Percentiles rank a stretch among this genome's conserved stretches.
phyloP scores from a whole-genome alignment of 2,888 invertebrate genomes.

The Gymnoscelis rufifasciata region DNA sequence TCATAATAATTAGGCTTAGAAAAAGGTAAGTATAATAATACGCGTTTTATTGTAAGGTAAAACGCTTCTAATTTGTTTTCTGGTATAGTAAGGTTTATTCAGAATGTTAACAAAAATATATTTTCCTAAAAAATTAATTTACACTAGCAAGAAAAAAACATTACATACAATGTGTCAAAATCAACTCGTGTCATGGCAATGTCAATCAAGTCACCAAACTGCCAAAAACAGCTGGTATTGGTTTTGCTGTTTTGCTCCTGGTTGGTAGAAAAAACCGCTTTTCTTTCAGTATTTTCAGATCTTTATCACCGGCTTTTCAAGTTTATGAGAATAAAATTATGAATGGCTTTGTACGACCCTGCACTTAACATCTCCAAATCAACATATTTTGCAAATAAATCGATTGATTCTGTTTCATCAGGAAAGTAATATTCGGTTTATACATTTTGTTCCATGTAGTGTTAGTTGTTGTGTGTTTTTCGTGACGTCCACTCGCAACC shows the following conservation, averaged over 20 bases:
- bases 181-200: too few relatives aligned
- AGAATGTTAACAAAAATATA: too few relatives aligned
- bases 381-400: slow-evolving; percentile 12
- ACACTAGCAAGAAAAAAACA: too few relatives aligned
- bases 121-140: too few relatives aligned
- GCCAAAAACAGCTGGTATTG: background rate
- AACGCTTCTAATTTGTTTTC: too few relatives aligned
- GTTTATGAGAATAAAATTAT: background rate
- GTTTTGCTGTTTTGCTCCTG: too few relatives aligned
- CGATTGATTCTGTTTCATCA: slow-evolving; percentile 30
- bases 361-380: background rate
- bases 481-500: slow-evolving; percentile 29
- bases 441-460: slow-evolving; percentile 35
- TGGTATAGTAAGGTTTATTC: too few relatives aligned
- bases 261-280: background rate
- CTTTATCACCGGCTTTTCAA: background rate
- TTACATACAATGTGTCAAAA: too few relatives aligned
- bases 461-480: slow-evolving; percentile 44
- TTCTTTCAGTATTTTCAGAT: background rate
- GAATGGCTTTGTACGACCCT: background rate
- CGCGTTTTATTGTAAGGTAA: too few relatives aligned
- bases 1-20: too few relatives aligned
- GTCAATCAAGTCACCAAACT: too few relatives aligned
- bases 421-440: slow-evolving; percentile 42
- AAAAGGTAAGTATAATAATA: too few relatives aligned